Evolutionary conservation across 2,888 invertebrate species (phyloP).

Genomic region (Tetrapedia diversipes): DNA sequence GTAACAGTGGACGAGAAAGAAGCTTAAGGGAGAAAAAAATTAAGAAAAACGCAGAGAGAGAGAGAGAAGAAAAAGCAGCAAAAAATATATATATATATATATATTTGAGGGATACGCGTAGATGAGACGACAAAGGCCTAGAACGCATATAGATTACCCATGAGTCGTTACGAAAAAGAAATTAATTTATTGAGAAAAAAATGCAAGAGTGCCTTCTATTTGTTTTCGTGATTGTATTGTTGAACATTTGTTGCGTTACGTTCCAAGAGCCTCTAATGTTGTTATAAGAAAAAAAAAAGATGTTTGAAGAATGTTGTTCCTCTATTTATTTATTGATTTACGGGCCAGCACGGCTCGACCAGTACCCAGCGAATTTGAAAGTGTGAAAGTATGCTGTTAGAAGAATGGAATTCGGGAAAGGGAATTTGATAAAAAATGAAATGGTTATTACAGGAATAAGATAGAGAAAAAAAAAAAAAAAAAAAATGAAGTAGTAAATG

Average conservation of each 20-base stretch:
- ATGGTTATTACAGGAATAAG: slow-evolving; percentile 9
- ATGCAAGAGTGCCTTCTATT: slow-evolving; percentile 82
- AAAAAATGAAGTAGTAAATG: not conserved
- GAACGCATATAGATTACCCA: slow-evolving; percentile 68
- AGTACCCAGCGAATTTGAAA: slow-evolving; percentile 71
- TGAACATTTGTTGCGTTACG: slow-evolving; percentile 82
- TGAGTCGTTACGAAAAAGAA: slow-evolving; percentile 72
- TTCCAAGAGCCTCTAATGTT: slow-evolving; percentile 81
- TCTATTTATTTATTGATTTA: slow-evolving; percentile 81
- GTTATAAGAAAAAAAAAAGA: slow-evolving; percentile 74
- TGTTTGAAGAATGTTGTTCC: slow-evolving; percentile 80
- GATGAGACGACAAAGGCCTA: slow-evolving; percentile 69
- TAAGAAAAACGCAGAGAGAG: slow-evolving; percentile 7
- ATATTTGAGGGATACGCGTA: slow-evolving; percentile 53
- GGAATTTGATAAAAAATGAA: slow-evolving; percentile 12
- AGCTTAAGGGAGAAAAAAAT: slow-evolving; percentile 12
- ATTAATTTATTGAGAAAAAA: slow-evolving; percentile 77
- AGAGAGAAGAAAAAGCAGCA: not conserved
- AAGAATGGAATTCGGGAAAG: slow-evolving; percentile 38
- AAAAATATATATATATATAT: not conserved
- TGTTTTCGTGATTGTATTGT: slow-evolving; percentile 82
- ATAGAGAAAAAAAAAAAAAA: not conserved
- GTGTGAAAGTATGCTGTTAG: slow-evolving; percentile 69
- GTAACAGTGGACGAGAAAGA: slow-evolving; percentile 5
- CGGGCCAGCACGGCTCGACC: slow-evolving; percentile 64